A percentile compares a stretch with the other conserved stretches of the same genome.
phyloP scores from a whole-genome alignment of 2,113 vertebrate species.

The Leucopternis melanops region DNA sequence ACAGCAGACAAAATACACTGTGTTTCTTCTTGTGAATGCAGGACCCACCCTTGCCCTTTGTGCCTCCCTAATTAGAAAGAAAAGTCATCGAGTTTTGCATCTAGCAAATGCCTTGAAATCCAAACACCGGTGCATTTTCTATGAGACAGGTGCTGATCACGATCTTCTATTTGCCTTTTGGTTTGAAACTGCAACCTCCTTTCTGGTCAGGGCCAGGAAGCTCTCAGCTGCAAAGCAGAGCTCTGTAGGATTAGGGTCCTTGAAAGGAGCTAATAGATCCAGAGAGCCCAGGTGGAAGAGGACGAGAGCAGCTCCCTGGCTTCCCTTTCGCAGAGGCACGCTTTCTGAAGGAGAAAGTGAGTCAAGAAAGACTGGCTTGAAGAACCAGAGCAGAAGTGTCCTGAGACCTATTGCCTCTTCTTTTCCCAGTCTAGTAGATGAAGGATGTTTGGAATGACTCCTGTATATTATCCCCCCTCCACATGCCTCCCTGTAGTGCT shows the following conservation, averaged over 20 bases:
- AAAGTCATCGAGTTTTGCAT: not conserved
- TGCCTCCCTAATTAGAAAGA: not conserved
- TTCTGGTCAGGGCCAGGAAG: not conserved
- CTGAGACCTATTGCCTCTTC: not conserved
- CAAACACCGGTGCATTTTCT: not conserved
- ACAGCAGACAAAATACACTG: not conserved
- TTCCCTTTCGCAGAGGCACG: not conserved
- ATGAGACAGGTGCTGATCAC: not conserved
- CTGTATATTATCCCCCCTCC: not conserved
- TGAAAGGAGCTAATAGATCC: not conserved
- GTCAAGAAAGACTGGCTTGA: not conserved
- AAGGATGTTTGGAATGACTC: not conserved
- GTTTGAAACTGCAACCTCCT: not conserved
- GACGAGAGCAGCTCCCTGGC: not conserved
- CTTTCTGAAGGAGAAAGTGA: not conserved
- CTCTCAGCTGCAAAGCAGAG: not conserved
- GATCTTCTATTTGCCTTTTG: not conserved
- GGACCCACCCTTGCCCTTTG: not conserved
- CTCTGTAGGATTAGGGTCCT: not conserved
- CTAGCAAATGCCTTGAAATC: not conserved
- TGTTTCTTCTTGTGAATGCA: not conserved
- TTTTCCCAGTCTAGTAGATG: not conserved
- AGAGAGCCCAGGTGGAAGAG: not conserved
- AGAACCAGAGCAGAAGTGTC: not conserved
- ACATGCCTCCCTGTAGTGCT: fast-evolving